A percentile compares a stretch with the other conserved stretches of the same genome.
Evolutionary conservation across 2,113 vertebrate genomes (phyloP).

Genomic region (Dasyprocta punctata): DNA sequence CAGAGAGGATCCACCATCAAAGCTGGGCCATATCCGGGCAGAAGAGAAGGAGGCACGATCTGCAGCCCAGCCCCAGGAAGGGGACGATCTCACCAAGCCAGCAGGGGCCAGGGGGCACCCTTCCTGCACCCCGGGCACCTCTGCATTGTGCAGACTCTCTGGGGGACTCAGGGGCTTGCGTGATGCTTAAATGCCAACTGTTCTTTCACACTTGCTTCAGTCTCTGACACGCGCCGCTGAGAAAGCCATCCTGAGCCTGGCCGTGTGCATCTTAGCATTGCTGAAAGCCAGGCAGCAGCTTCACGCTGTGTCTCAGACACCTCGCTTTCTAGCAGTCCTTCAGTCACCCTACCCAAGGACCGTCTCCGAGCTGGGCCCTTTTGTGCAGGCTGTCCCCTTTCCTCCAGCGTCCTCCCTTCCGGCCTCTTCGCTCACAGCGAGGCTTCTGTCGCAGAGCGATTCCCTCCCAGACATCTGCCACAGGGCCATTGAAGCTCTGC

Average conservation of each 20-base stretch:
- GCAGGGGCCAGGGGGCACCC: not conserved
- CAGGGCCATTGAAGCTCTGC: not conserved
- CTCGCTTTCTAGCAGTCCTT: not conserved
- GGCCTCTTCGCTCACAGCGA: accelerated
- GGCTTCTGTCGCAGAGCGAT: not conserved
- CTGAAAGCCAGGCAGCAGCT: not conserved
- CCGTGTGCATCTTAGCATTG: not conserved
- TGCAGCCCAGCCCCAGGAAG: not conserved
- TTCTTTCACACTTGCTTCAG: not conserved
- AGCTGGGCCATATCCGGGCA: not conserved
- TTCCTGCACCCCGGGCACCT: not conserved
- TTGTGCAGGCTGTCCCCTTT: not conserved
- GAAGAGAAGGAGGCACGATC: not conserved
- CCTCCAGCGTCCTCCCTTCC: not conserved
- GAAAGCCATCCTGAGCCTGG: not conserved
- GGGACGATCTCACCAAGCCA: not conserved
- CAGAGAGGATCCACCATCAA: not conserved
- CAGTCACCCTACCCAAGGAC: not conserved
- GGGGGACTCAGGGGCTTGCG: not conserved
- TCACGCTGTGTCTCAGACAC: not conserved
- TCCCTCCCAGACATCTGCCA: not conserved
- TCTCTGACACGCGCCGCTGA: not conserved
- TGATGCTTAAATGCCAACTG: not conserved
- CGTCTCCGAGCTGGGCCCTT: not conserved
- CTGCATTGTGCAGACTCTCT: not conserved